Evolutionary conservation across 2,888 invertebrate genomes (phyloP), one percentile per base, ranked within the genome.

Genomic region (Trissoscelio sp.): DNA sequence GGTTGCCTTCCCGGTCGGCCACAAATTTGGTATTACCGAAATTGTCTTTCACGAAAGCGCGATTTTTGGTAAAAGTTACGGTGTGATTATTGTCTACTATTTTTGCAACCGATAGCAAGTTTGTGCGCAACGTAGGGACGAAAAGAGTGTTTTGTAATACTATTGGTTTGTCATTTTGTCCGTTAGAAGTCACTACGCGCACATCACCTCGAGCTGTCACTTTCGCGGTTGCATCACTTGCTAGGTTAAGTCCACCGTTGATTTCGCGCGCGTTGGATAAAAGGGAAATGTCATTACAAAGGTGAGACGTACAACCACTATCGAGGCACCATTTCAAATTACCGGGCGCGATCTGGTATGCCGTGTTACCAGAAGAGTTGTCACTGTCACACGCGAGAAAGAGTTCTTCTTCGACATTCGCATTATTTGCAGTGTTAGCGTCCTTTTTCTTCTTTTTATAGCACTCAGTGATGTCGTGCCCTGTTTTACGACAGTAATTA

Each of bases 81-180:
- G 46, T 22, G 28, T 79, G 58, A 1, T 60, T 67, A 6, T 48
- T 55, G 53, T 83, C 82, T 0, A 81, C 77, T 2, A 85, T 83
- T 57, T 84, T 85, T 0, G 83, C 79, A 0, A 86, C 79, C 0
- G 83, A 85, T 7, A 84, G 20, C 3, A 86, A 22, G 37, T 86
- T 86, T 2, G 82, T 82, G 14, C 85, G 55, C 0, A 84, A 42
- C 28, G 80, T 78, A 0, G 84, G 85, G 6, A 85, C 83, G 12
- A 48, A 79, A 0, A 85, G 72, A 1, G 81, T 70, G 11, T 83
- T 44, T 44, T 75, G 62, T 18, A 48, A 22, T n/a, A 60, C 12
- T 39, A 62, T 14, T 12, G 69, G 44, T n/a, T 34, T 55, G 4
- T 69, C 34, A 5, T n/a, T 14, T 11, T 57, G 2, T 16, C 37